Percentiles rank a stretch among this genome's conserved stretches.
phyloP scores from a whole-genome alignment of 2,797 vertebrate genomes.

The Salarias fasciatus region DNA sequence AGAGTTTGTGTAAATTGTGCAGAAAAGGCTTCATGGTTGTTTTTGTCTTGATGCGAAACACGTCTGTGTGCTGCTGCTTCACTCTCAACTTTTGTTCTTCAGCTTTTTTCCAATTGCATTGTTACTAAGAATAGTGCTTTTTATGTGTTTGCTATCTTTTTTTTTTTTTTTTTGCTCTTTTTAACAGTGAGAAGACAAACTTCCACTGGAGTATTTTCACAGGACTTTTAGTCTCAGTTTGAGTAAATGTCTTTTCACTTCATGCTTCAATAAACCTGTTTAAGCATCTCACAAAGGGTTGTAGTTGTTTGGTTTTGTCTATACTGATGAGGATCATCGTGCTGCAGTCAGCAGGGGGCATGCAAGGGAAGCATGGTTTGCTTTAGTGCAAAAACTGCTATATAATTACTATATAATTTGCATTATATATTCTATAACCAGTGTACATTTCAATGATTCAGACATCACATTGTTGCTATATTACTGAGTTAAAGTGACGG shows the following conservation, averaged over 20 bases:
- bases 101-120: background rate
- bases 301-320: constrained; percentile 10
- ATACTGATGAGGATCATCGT: constrained; percentile 1
- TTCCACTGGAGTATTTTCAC: constrained; percentile 11
- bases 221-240: constrained; percentile 12
- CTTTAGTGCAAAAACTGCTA: too few relatives aligned
- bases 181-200: background rate
- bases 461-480: constrained; percentile 9
- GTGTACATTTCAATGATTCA: background rate
- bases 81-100: too few relatives aligned
- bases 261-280: constrained; percentile 63
- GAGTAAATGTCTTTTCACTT: constrained; percentile 1
- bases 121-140: constrained; percentile 1
- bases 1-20: too few relatives aligned
- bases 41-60: too few relatives aligned
- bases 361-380: constrained; percentile 26
- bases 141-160: background rate
- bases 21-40: too few relatives aligned
- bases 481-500: constrained; percentile 17
- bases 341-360: constrained; percentile 53
- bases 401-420: constrained; percentile 29
- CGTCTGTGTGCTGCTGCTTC: too few relatives aligned
- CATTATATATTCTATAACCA: too few relatives aligned
- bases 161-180: constrained; percentile 4
- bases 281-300: constrained; percentile 10